Evolutionary conservation across 1,140 invertebrate species (phyloP).

Genomic region (Drosophila kepulauana): DNA sequence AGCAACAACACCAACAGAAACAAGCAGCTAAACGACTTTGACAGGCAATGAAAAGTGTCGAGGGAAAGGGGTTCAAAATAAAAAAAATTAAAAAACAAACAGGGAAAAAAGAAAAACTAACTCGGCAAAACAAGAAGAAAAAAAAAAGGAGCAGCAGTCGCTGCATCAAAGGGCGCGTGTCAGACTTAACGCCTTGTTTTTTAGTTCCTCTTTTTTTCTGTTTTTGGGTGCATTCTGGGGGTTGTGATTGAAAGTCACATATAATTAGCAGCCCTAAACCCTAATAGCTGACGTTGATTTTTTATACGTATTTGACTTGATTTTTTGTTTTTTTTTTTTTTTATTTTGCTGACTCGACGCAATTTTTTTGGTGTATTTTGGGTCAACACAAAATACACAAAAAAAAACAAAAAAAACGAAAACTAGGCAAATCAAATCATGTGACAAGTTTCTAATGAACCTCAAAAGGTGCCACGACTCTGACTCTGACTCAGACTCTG

Average conservation of each 20-base stretch:
- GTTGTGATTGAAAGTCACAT: constrained; percentile 57
- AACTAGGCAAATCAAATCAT: constrained; percentile 71
- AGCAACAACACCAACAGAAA: constrained; percentile 16
- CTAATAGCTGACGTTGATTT: constrained; percentile 34
- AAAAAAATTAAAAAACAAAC: constrained; percentile 9
- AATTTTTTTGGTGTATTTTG: constrained; percentile 29
- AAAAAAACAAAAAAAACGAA: background rate
- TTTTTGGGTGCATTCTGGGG: constrained; percentile 28
- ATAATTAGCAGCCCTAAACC: constrained; percentile 73
- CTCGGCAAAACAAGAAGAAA: constrained; percentile 15
- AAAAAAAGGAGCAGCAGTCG: constrained; percentile 14
- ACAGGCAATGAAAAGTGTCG: constrained; percentile 65
- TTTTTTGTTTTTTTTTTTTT: constrained; percentile 30
- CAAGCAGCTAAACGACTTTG: constrained; percentile 67
- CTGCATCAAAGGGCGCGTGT: constrained; percentile 63
- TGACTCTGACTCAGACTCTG: background rate
- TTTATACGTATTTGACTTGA: constrained; percentile 8
- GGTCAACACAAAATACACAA: background rate
- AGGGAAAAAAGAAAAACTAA: constrained; percentile 32
- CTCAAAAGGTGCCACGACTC: constrained; percentile 59
- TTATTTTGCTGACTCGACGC: constrained; percentile 13
- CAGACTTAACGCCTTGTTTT: constrained; percentile 50
- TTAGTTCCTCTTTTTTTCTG: constrained; percentile 16
- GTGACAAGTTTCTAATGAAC: constrained; percentile 82
- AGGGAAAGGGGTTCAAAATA: constrained; percentile 22